Conservation (phyloP, 2,113 vertebrate species). For the Nipponia nippon region DNA sequence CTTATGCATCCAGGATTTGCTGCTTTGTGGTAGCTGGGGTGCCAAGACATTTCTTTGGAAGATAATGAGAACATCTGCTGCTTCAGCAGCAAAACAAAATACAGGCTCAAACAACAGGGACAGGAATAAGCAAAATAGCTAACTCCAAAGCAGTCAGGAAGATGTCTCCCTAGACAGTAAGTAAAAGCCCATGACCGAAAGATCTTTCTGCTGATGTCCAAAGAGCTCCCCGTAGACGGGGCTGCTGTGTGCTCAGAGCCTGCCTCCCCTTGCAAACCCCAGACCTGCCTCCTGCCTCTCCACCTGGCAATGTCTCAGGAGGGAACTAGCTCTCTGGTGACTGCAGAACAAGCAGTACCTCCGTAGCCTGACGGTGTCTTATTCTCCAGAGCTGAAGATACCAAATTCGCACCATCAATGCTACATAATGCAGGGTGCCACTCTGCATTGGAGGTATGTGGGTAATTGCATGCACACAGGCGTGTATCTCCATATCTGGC, state of each 20-base stretch:
- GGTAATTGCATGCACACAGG: too few relatives aligned
- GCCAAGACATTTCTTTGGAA: conserved; percentile 30
- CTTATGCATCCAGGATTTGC: not conserved
- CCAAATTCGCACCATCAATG: not conserved
- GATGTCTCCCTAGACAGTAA: not conserved
- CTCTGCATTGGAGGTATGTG: accelerated
- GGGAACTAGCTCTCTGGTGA: not conserved
- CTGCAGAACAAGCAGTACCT: not conserved
- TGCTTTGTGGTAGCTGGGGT: not conserved
- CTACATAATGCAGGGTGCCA: accelerated
- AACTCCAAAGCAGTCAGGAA: not conserved
- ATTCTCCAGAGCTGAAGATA: not conserved
- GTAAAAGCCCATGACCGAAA: not conserved
- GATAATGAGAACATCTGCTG: conserved; percentile 55
- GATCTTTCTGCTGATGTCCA: not conserved
- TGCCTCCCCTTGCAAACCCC: not conserved
- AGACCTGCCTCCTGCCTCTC: not conserved
- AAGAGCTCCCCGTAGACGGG: not conserved
- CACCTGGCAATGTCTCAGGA: not conserved
- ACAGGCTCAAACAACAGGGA: not conserved
- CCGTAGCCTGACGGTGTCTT: not conserved
- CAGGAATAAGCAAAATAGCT: not conserved
- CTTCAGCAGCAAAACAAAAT: conserved; percentile 32
- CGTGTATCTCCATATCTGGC: not conserved
- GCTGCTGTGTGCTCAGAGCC: not conserved